Percentiles rank a stretch among this genome's conserved stretches.
phyloP scores from a whole-genome alignment of 2,113 vertebrate genomes.

The Carollia perspicillata region DNA sequence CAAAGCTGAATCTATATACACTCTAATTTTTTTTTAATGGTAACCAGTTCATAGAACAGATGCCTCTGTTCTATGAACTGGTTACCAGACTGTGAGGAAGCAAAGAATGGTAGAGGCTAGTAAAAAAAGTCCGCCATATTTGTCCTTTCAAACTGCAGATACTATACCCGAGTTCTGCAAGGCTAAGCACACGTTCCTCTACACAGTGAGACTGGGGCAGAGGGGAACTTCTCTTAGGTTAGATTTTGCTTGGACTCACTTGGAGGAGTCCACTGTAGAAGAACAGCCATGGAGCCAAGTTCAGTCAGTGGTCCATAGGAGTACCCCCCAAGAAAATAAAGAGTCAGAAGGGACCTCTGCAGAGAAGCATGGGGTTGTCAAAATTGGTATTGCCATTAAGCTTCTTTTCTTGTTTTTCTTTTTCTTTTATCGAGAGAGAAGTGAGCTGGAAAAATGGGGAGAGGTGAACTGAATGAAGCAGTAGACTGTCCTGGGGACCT shows the following conservation, averaged over 20 bases:
- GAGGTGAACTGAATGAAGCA: neutral
- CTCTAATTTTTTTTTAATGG: slow-evolving; percentile 43
- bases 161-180: accelerated
- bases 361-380: neutral
- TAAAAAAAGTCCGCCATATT: neutral
- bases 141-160: neutral
- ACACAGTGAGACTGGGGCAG: neutral
- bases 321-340: neutral
- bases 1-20: slow-evolving; percentile 56
- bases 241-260: neutral
- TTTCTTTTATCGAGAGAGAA: neutral
- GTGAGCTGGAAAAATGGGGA: neutral
- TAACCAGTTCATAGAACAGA: no score
- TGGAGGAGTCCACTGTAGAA: neutral
- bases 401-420: no score
- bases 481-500: neutral
- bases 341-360: neutral
- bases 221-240: neutral
- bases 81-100: slow-evolving; percentile 20
- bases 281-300: neutral
- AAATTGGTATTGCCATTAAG: neutral
- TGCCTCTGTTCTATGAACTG: slow-evolving; percentile 21
- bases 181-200: neutral
- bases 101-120: neutral
- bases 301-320: neutral